A percentile compares a stretch with the other conserved stretches of the same genome.
These are phyloP conservation scores for Idaea biselata DNA, from an alignment of 2,888 invertebrate species.

Conservation along the genomic window DNA sequence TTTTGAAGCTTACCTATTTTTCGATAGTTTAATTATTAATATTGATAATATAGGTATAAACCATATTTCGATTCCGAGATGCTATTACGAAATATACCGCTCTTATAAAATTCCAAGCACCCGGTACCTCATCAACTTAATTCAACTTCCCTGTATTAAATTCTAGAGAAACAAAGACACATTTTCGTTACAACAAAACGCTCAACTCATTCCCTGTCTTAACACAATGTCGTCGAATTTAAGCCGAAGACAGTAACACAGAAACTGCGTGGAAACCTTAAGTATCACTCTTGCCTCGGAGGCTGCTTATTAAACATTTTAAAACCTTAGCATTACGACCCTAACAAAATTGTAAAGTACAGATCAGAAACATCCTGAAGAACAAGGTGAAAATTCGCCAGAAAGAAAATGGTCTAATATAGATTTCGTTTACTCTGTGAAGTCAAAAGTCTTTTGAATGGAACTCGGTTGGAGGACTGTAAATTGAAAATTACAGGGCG, in stretches of 20 bases:
- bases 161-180: constrained; percentile 11
- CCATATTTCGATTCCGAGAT: too few relatives aligned
- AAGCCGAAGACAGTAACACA: constrained; percentile 24
- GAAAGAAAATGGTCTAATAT: background rate
- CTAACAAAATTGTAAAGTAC: constrained; percentile 36
- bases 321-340: constrained; percentile 32
- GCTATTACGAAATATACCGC: too few relatives aligned
- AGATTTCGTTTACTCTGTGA: constrained; percentile 26
- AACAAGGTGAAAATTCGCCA: constrained; percentile 3
- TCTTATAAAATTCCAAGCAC: background rate
- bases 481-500: constrained; percentile 43
- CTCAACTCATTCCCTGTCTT: constrained; percentile 13
- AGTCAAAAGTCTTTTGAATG: constrained; percentile 13
- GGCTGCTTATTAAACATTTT: constrained; percentile 46
- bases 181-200: constrained; percentile 15
- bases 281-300: constrained; percentile 24
- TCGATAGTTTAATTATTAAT: too few relatives aligned
- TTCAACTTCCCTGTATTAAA: background rate
- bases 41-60: too few relatives aligned
- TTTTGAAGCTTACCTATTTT: too few relatives aligned
- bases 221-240: constrained; percentile 26
- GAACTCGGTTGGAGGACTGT: constrained; percentile 29
- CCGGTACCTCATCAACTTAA: background rate
- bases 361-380: constrained; percentile 21
- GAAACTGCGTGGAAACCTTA: constrained; percentile 25